Evolutionary conservation across 2,797 vertebrate genomes (phyloP).

Genomic region (Pygocentrus nattereri): DNA sequence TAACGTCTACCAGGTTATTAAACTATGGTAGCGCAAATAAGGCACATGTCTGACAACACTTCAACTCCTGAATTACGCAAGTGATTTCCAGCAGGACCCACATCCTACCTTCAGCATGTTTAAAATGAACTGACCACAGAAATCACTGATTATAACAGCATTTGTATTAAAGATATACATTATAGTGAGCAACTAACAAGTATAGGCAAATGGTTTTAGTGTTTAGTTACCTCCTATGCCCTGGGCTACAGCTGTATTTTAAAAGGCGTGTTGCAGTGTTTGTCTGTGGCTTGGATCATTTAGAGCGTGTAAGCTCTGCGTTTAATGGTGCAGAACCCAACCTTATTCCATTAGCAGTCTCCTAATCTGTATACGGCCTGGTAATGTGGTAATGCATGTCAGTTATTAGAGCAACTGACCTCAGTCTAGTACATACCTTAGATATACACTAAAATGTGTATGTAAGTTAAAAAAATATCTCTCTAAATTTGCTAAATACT

Average conservation of each 20-base stretch:
- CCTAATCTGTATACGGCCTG: conserved; percentile 64
- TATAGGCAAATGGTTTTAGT: background rate
- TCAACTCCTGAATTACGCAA: background rate
- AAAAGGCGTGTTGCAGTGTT: conserved; percentile 5
- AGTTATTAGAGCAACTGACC: conserved; percentile 66
- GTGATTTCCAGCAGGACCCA: background rate
- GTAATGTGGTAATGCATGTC: conserved; percentile 60
- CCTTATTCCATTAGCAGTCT: conserved; percentile 56
- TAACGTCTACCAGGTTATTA: no score
- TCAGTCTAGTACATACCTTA: background rate
- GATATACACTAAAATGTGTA: background rate
- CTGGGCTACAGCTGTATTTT: background rate
- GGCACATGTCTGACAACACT: no score
- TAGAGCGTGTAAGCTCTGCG: conserved; percentile 19
- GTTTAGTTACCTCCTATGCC: background rate
- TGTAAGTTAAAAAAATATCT: background rate
- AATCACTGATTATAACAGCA: background rate
- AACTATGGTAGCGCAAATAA: no score
- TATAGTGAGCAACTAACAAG: background rate
- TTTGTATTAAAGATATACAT: background rate
- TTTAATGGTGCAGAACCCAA: conserved; percentile 64
- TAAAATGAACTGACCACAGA: background rate
- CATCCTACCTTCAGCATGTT: background rate
- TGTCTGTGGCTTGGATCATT: background rate
- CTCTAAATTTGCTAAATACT: no score